Base-by-base conservation (phyloP, 2,888 invertebrate species). In the Chymomyza caudatula region DNA sequence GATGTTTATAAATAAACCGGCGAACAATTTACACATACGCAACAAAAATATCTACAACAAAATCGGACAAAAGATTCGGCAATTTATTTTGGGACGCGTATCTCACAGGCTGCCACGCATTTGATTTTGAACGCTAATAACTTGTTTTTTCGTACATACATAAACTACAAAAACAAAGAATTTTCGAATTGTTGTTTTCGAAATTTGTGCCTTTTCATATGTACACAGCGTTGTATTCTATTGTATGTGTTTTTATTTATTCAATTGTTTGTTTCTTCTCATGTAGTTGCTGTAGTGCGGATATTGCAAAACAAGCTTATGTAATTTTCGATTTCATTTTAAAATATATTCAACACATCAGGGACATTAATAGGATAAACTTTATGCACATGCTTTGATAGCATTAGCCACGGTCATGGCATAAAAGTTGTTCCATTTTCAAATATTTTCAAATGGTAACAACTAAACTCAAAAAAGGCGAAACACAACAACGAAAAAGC, bases 1-100 rank as follows among this genome's bases (percentile, higher is more conserved):
- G 75, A 85, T 80, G 74, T 74, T 78, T 85, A 84, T 78, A 85
- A 81, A 86, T 84, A 82, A 78, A 78, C 44, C 54, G 25, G 63
- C 67, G 58, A 57, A 71, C 67, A 72, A 85, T 76, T 81, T 71
- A 85, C n/a, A n/a, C n/a, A n/a, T n/a, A n/a, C 11, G 53, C 53
- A 23, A 53, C 22, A 53, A 47, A 47, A 47, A 47, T 47, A 19
- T 15, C 22, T 19, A 29, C 29, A 42, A 29, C 42, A 17, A 23
- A n/a, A 55, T 4, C 23, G 17, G 53, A 15, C 53, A 53, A 25
- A 25, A 22, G 22, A 69, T 75, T 80, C 74, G 66, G 61, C 72
- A 75, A 72, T 75, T 83, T 87, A 81, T 85, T 85, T 87, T 76
- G 67, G 74, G 76, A 65, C 71, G 74, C 71, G 71, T 72, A 68